Conservation (phyloP, 1,140 invertebrate genomes). For the Plutomurus gul region DNA sequence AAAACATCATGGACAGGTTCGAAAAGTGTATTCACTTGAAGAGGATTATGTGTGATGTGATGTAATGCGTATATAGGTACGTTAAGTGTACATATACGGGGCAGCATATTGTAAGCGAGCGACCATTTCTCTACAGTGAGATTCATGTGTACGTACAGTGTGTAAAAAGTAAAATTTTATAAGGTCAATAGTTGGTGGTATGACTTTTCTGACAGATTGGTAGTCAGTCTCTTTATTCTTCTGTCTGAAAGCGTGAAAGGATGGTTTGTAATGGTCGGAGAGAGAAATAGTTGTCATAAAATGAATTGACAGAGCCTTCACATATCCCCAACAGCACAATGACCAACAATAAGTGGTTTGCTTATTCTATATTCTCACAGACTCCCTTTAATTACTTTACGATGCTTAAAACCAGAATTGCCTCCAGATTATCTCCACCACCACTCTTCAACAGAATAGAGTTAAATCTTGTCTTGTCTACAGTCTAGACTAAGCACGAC, state of each 20-base stretch:
- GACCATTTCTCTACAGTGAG: neutral
- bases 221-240: too few species aligned
- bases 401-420: constrained; percentile 28
- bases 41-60: constrained; percentile 13
- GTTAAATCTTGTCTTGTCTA: neutral
- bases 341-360: constrained; percentile 20
- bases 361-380: constrained; percentile 11
- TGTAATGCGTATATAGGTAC: too few species aligned
- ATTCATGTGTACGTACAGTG: neutral
- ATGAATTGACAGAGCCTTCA: constrained; percentile 29
- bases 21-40: too few species aligned
- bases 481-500: too few species aligned
- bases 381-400: constrained; percentile 34
- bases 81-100: constrained; percentile 5
- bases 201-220: too few species aligned
- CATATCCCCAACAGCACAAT: neutral
- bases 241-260: neutral
- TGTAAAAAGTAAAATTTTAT: too few species aligned
- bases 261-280: neutral
- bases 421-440: neutral
- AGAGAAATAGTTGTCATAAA: constrained; percentile 36
- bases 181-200: too few species aligned
- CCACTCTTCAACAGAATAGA: neutral
- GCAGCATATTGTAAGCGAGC: constrained; percentile 15
- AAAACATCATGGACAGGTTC: too few species aligned